Evolutionary conservation across 35 echinoderm and acorn worm species (phyloP).

Genomic region (Patiria miniata): DNA sequence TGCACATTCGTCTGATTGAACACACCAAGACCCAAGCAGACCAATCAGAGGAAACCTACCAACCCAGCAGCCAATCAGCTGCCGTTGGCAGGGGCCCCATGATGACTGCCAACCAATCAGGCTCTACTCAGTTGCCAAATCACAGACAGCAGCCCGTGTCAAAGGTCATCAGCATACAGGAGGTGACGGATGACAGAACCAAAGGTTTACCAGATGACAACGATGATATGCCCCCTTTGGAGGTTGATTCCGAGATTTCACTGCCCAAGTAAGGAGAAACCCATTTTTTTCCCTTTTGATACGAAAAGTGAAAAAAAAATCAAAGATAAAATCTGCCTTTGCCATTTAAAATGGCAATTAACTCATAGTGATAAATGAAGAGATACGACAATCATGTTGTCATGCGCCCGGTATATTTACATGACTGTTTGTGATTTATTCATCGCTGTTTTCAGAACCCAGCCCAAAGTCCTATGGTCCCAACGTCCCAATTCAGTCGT

Average conservation of each 20-base stretch:
- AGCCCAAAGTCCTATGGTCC: conserved; percentile 72
- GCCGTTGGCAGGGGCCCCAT: no score
- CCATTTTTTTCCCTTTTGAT: neutral
- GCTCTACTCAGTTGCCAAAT: neutral
- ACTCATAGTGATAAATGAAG: no score
- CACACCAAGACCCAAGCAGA: neutral
- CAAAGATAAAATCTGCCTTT: no score
- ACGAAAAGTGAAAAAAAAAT: no score
- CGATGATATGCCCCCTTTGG: conserved; percentile 45
- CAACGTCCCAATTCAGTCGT: conserved; percentile 67
- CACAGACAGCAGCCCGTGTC: conserved; percentile 8
- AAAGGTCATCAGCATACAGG: conserved; percentile 5
- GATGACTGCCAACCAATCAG: neutral
- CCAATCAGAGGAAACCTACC: neutral
- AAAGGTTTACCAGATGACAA: neutral
- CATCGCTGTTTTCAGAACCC: conserved; percentile 13
- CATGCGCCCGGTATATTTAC: no score
- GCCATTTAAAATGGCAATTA: no score
- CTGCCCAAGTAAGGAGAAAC: neutral
- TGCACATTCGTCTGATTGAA: conserved; percentile 26
- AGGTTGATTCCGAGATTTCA: neutral
- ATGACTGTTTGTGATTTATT: no score
- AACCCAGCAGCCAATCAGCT: neutral
- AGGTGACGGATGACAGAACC: conserved; percentile 30
- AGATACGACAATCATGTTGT: no score